Evolutionary conservation across 1,140 invertebrate genomes (phyloP), one percentile per base, ranked within the genome.

Genomic region (Mesaphorura yosii): DNA sequence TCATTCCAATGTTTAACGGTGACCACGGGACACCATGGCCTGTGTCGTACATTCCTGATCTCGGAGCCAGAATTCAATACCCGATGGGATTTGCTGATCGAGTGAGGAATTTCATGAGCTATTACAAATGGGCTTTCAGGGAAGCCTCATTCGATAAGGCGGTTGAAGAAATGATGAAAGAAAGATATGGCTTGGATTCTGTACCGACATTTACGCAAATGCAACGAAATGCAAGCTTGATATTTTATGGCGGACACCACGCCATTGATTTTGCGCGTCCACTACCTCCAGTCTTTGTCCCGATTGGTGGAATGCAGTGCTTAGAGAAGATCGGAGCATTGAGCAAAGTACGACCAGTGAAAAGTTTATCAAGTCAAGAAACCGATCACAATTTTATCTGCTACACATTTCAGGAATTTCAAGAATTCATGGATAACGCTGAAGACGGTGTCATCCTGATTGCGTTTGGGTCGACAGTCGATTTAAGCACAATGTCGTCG

Each of bases 381-480:
- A 42, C 46, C 4, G 10, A 34, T 17, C 29, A 10, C 17, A 34
- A 39, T 25, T 25, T 25, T 40, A 49, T 22, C n/a, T n/a, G n/a
- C n/a, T n/a, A n/a, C 39, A 23, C 39, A 28, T 29, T 23, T 22
- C 15, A 22, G 53, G n/a, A 53, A 27, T 46, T 58, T 37, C 26
- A 58, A 29, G 40, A 42, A 12, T 58, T 53, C 31, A 53, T 62
- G 29, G 48, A 62, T 17, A 51, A 51, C 26, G 56, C 51, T 0
- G 56, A 62, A 14, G 48, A 58, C 22, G 57, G 57, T 25, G 48
- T 56, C 5, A 37, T 58, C 20, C 31, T 55, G 2, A 39, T 62
- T 39, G 28, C 45, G 22, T 55, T 62, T 37, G 59, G 59, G 5
- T 50, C 55, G 15, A 42, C 53, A 2, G 17, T 47, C 39, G 59